These are phyloP conservation scores for Drosophila ambigua DNA, from an alignment of 1,140 invertebrate species.

Conservation along the genomic window DNA sequence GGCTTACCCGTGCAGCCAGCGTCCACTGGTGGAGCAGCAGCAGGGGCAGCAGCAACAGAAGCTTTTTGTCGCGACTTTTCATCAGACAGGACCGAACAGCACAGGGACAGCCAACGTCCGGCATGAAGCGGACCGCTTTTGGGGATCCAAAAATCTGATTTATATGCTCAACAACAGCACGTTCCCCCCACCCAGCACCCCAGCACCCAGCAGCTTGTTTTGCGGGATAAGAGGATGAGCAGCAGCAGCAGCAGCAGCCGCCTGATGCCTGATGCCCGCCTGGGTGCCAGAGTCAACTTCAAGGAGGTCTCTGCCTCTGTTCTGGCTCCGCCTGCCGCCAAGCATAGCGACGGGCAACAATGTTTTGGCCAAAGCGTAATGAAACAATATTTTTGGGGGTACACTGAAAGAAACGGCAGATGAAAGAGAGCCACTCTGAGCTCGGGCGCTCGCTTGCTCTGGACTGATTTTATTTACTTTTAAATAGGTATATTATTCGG, in stretches of 20 bases:
- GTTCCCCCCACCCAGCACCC: constrained; percentile 37
- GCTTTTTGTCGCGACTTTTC: constrained; percentile 78
- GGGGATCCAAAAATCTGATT: constrained; percentile 71
- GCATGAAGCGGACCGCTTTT: constrained; percentile 27
- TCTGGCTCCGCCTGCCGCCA: constrained; percentile 2
- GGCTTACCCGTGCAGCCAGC: constrained; percentile 33
- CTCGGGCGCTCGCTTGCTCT: no score
- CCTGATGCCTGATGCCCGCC: no score
- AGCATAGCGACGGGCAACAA: constrained; percentile 29
- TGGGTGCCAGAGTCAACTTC: constrained; percentile 2
- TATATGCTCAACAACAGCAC: constrained; percentile 76
- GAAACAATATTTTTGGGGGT: constrained; percentile 66
- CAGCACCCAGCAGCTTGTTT: not conserved
- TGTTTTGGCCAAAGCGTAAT: constrained; percentile 67
- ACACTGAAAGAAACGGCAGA: not conserved
- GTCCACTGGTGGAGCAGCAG: not conserved
- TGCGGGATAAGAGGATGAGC: constrained; percentile 2
- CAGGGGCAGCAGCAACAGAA: constrained; percentile 37
- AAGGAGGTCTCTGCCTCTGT: constrained; percentile 23
- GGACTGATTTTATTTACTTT: no score
- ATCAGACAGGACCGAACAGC: constrained; percentile 29
- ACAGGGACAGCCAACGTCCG: constrained; percentile 22
- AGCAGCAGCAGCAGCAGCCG: not conserved
- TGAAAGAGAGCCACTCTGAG: no score
- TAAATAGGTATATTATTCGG: no score